phyloP scores from a whole-genome alignment of 2,888 invertebrate species.

The Dichetophora obliterata region DNA sequence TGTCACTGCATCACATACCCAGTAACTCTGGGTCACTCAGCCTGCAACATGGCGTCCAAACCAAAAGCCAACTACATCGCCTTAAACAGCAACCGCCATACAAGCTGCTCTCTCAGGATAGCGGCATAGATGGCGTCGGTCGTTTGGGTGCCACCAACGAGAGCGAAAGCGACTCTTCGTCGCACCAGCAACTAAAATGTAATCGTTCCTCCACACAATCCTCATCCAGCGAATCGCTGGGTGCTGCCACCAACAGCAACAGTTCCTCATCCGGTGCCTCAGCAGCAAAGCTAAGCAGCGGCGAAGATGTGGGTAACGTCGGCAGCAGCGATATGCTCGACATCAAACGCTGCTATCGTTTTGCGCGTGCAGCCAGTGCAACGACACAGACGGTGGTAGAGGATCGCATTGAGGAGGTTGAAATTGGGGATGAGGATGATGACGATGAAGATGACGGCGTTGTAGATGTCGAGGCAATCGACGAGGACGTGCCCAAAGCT shows the following conservation, averaged over 20 bases:
- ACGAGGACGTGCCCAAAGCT: constrained; percentile 28
- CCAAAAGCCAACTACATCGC: constrained; percentile 55
- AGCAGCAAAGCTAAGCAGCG: constrained; percentile 20
- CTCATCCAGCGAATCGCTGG: constrained; percentile 61
- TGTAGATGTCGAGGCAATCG: constrained; percentile 45
- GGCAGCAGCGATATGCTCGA: constrained; percentile 32
- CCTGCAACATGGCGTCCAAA: constrained; percentile 56
- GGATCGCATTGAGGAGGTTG: constrained; percentile 64
- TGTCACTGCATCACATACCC: constrained; percentile 56
- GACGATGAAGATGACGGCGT: constrained; percentile 46
- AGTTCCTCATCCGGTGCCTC: constrained; percentile 25
- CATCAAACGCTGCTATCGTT: constrained; percentile 45
- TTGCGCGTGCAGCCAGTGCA: constrained; percentile 36
- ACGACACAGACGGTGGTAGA: constrained; percentile 48
- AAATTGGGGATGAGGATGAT: constrained; percentile 54
- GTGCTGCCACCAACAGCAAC: constrained; percentile 44
- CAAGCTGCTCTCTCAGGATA: constrained; percentile 65
- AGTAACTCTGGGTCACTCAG: constrained; percentile 64
- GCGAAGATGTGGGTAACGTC: constrained; percentile 42
- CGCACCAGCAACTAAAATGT: constrained; percentile 49
- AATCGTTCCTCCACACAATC: constrained; percentile 51
- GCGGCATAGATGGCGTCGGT: constrained; percentile 66
- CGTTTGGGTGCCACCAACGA: constrained; percentile 37
- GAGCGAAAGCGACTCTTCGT: constrained; percentile 23
- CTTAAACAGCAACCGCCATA: constrained; percentile 49